A percentile compares a stretch with the other conserved stretches of the same genome.
These are phyloP conservation scores for Propithecus deckenii DNA, from an alignment of 2,797 vertebrate species.

Conservation along the genomic window DNA sequence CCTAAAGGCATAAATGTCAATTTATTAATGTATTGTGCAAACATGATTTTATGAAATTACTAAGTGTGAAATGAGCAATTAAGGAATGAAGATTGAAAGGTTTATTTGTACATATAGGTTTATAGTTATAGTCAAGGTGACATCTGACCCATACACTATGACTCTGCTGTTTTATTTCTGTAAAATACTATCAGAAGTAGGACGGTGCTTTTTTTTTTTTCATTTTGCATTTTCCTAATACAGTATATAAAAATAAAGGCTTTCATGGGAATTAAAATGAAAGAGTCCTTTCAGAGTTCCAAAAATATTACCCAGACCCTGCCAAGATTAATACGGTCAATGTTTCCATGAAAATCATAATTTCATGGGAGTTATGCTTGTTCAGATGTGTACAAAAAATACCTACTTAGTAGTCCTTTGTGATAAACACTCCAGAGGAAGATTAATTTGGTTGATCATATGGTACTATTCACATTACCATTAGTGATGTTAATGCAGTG, in stretches of 20 bases:
- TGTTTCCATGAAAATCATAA: conserved; percentile 72
- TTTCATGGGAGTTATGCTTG: conserved; percentile 44
- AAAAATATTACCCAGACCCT: conserved; percentile 58
- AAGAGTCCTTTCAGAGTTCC: conserved; percentile 64
- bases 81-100: background rate
- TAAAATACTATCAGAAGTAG: background rate
- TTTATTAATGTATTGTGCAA: background rate
- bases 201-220: background rate
- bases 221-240: conserved; percentile 1
- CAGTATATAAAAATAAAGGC: conserved; percentile 48
- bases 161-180: background rate
- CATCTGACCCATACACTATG: background rate
- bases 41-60: background rate
- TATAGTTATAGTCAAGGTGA: background rate
- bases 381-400: conserved; percentile 39
- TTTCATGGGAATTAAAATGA: conserved; percentile 68
- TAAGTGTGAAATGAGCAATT: background rate
- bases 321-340: conserved; percentile 69
- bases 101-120: background rate
- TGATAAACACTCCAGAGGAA: background rate
- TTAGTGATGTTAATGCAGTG: background rate
- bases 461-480: background rate
- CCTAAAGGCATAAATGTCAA: background rate
- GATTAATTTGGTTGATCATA: background rate
- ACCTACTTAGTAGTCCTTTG: background rate